Base-by-base conservation (phyloP, 1,140 invertebrate genomes). In the Zaprionus gabonicus region DNA sequence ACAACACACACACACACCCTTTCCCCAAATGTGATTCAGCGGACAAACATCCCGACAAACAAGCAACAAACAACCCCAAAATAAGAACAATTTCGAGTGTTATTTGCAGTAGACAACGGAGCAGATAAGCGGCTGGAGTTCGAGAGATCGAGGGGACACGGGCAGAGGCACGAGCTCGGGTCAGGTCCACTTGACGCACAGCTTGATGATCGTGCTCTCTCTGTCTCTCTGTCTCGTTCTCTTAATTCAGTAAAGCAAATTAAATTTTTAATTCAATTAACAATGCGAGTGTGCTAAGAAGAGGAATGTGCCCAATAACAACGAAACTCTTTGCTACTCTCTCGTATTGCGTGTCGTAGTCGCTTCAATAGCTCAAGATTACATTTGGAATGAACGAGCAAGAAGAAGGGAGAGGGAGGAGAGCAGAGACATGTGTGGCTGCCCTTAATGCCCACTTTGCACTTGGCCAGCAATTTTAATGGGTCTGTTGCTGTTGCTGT, bases 201-300 rank as follows among this genome's bases (percentile, higher is more conserved):
- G 31, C 31, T 34, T 34, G 53, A 55, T 51, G 20, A 12, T 55
- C 31, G 23, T 71, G 49, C 46, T 60, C 38, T 3, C 57, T 10
- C 23, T n/a, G 44, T 34, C 9, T 3, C 31, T 9, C 23, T n/a
- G 44, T 34, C 9, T 3, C 31, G 3, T 10, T 60, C 69, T 70
- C 66, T 76, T 84, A 88, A 84, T 88, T 78, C 66, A 46, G 58
- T 72, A 78, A 73, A 55, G 65, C 76, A 81, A 88, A 87, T 90
- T 84, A 87, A 87, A 83, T 79, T 70, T 46, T 90, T 84, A 88
- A 88, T 90, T 88, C 81, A 88, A 88, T 88, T 90, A 88, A 71
- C 70, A 31, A 59, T 46, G 46, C 51, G 20, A 59, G 41, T 56
- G 53, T 36, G 23, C 27, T 44, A 12, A 56, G 36, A 34, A 49